Conservation (phyloP, 2,888 invertebrate species). For the Meandrusa payeni region DNA sequence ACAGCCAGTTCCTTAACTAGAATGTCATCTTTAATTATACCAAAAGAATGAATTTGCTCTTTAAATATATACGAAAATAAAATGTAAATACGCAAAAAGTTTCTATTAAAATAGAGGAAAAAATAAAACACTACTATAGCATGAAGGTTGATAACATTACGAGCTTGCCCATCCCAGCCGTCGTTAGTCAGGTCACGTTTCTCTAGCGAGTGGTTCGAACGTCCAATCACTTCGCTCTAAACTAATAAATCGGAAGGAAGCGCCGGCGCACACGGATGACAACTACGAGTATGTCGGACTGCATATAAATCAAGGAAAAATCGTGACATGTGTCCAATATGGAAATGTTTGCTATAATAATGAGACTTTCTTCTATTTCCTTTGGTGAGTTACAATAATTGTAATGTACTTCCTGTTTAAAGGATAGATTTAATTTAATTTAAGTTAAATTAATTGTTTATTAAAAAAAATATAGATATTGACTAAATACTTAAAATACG, state of each 20-base stretch:
- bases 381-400: no score
- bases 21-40: no score
- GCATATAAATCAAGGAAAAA: slow-evolving; percentile 35
- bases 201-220: slow-evolving; percentile 49
- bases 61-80: no score
- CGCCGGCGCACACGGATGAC: slow-evolving; percentile 61
- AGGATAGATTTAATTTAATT: no score
- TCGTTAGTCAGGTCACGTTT: slow-evolving; percentile 54
- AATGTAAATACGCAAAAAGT: no score
- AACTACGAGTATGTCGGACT: slow-evolving; percentile 38
- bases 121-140: no score
- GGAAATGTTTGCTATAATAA: slow-evolving; percentile 21
- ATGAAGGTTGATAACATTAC: slow-evolving; percentile 9
- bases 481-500: no score
- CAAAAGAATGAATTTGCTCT: no score
- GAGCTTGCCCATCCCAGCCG: slow-evolving; percentile 6
- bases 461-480: no score
- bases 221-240: slow-evolving; percentile 68
- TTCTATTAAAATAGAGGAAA: slow-evolving; percentile 1
- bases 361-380: neutral
- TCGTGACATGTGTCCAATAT: slow-evolving; percentile 27
- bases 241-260: slow-evolving; percentile 68
- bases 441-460: no score
- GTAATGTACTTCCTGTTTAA: no score
- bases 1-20: no score